Percentiles rank a stretch among this genome's conserved stretches.
These are phyloP conservation scores for Limnephilus marmoratus DNA, from an alignment of 2,888 invertebrate species.

Conservation along the genomic window DNA sequence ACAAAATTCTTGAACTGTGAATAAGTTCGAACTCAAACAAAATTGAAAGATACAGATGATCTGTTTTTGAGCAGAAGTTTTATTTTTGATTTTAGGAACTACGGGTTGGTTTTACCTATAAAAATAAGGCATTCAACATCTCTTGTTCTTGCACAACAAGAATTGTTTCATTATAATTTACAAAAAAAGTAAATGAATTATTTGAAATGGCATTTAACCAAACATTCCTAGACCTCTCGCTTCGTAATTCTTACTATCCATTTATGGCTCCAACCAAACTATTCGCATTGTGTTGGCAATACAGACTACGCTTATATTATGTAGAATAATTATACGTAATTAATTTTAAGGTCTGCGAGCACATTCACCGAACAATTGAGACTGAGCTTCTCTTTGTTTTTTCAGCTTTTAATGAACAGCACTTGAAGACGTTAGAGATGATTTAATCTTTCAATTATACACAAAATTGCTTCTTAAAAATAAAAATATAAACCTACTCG, in stretches of 20 bases:
- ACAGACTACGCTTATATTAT: conserved; percentile 10
- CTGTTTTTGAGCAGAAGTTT: too few species aligned
- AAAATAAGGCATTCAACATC: background rate
- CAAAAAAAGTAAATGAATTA: background rate
- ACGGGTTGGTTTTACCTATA: too few species aligned
- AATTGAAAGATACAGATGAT: too few species aligned
- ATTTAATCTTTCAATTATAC: background rate
- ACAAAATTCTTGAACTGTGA: too few species aligned
- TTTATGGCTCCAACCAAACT: background rate
- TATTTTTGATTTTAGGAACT: background rate
- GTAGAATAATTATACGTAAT: conserved; percentile 11
- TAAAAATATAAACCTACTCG: background rate
- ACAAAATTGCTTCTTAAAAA: background rate
- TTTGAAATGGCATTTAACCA: background rate
- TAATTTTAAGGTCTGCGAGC: conserved; percentile 23
- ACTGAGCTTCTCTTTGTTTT: conserved; percentile 8
- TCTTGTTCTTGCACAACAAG: background rate
- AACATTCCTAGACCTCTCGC: background rate
- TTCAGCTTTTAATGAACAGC: background rate
- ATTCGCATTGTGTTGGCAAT: background rate
- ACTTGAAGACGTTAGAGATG: background rate
- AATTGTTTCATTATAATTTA: background rate
- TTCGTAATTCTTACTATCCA: background rate
- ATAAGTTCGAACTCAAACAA: too few species aligned
- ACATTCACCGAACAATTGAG: conserved; percentile 18